phyloP scores from a whole-genome alignment of 1,140 invertebrate species.

The Belonocnema kinseyi region DNA sequence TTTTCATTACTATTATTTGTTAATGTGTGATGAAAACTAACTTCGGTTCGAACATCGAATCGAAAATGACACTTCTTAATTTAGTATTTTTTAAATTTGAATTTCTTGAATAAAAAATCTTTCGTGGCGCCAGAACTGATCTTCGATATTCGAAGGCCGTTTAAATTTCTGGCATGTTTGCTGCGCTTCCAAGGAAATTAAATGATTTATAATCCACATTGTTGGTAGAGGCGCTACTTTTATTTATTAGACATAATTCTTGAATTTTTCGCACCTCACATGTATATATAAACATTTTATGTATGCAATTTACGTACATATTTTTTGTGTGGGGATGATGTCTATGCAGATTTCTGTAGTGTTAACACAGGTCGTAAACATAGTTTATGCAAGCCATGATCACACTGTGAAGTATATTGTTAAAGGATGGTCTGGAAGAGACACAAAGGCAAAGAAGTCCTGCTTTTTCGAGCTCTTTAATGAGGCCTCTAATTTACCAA shows the following conservation, averaged over 20 bases:
- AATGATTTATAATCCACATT: constrained; percentile 8
- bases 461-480: not conserved
- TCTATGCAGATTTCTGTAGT: constrained; percentile 23
- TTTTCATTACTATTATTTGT: no score
- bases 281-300: not conserved
- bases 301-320: not conserved
- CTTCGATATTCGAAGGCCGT: constrained; percentile 3
- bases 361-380: constrained; percentile 10
- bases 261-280: constrained; percentile 3
- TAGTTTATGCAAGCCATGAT: constrained; percentile 10
- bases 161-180: constrained; percentile 25
- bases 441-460: not conserved
- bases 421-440: not conserved
- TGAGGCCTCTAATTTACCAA: not conserved
- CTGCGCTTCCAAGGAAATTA: constrained; percentile 15
- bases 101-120: no score
- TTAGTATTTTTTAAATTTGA: no score
- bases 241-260: constrained; percentile 24
- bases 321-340: constrained; percentile 6
- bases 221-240: constrained; percentile 9
- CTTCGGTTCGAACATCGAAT: no score
- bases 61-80: no score
- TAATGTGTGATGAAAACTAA: no score
- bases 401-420: constrained; percentile 23
- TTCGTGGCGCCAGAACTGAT: not conserved